Conservation (phyloP, 1,140 invertebrate genomes). For the Hycleus cichorii region DNA sequence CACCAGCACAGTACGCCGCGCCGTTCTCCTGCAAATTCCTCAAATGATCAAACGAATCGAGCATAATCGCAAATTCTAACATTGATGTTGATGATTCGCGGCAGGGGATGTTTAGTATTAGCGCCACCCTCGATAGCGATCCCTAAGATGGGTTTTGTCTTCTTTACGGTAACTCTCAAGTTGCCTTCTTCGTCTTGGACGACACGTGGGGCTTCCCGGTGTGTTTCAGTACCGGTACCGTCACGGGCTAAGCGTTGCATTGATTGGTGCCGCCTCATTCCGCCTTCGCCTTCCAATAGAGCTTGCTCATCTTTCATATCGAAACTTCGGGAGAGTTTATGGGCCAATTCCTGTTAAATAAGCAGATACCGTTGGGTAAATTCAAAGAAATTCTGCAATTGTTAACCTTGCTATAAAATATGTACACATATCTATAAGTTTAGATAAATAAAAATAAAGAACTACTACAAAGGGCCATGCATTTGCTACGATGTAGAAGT, state of each 20-base stretch:
- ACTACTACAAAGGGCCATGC: too few relatives aligned
- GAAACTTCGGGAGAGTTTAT: conserved; percentile 74
- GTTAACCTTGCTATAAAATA: too few relatives aligned
- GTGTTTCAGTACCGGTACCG: conserved; percentile 46
- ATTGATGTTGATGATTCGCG: conserved; percentile 93
- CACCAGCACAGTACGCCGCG: conserved; percentile 84
- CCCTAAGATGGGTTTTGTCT: conserved; percentile 88
- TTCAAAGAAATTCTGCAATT: too few relatives aligned
- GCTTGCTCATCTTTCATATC: conserved; percentile 77
- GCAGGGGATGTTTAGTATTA: conserved; percentile 88
- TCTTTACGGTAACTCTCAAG: conserved; percentile 77
- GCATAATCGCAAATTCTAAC: conserved; percentile 32
- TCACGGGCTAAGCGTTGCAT: conserved; percentile 54
- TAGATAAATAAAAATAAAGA: too few relatives aligned
- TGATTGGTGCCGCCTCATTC: conserved; percentile 55
- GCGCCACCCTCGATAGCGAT: conserved; percentile 95
- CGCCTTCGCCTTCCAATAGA: conserved; percentile 57
- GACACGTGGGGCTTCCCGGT: conserved; percentile 45
- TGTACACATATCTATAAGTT: too few relatives aligned
- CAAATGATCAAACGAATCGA: neutral
- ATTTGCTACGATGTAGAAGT: too few relatives aligned
- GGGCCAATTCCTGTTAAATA: conserved; percentile 64
- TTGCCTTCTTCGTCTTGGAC: conserved; percentile 78
- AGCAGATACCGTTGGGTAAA: too few relatives aligned
- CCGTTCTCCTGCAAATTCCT: conserved; percentile 70